These are phyloP conservation scores for Scaptomyza reducta DNA, from an alignment of 2,888 invertebrate genomes.

Conservation along the genomic window DNA sequence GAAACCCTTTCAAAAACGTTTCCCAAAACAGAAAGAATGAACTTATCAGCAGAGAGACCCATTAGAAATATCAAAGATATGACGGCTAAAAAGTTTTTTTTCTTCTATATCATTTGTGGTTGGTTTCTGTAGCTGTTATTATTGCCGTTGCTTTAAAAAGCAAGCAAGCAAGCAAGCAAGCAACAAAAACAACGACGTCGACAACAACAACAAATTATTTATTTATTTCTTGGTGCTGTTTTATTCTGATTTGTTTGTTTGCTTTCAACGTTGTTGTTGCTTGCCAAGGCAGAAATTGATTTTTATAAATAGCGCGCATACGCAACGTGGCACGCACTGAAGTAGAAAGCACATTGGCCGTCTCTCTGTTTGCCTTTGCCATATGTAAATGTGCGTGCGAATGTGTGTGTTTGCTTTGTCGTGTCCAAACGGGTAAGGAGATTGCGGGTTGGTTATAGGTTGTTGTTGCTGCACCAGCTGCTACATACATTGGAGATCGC, in stretches of 20 bases:
- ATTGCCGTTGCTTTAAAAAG: conserved; percentile 34
- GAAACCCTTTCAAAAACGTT: too few relatives aligned
- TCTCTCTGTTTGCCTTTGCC: conserved; percentile 16
- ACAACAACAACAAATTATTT: conserved; percentile 54
- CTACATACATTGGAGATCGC: conserved; percentile 51
- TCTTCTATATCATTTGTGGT: conserved; percentile 26
- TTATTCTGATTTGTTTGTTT: conserved; percentile 62
- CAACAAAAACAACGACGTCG: conserved; percentile 22
- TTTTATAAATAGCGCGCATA: conserved; percentile 78
- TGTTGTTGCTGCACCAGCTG: conserved; percentile 24
- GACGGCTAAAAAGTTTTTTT: conserved; percentile 1
- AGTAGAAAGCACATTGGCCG: conserved; percentile 60
- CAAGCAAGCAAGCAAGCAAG: too few relatives aligned
- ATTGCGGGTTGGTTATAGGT: neutral
- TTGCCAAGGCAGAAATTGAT: conserved; percentile 75
- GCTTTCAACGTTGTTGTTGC: conserved; percentile 37
- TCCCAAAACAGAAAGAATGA: neutral
- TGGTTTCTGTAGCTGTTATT: conserved; percentile 16
- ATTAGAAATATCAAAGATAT: neutral
- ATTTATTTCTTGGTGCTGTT: conserved; percentile 64
- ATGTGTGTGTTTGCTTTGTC: conserved; percentile 28
- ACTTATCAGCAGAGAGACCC: conserved; percentile 12
- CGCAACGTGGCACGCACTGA: conserved; percentile 77
- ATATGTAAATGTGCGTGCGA: neutral
- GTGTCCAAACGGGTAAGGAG: conserved; percentile 12